These are phyloP conservation scores for Girardia tigrina DNA, from an alignment of 2,888 invertebrate species.

Conservation along the genomic window DNA sequence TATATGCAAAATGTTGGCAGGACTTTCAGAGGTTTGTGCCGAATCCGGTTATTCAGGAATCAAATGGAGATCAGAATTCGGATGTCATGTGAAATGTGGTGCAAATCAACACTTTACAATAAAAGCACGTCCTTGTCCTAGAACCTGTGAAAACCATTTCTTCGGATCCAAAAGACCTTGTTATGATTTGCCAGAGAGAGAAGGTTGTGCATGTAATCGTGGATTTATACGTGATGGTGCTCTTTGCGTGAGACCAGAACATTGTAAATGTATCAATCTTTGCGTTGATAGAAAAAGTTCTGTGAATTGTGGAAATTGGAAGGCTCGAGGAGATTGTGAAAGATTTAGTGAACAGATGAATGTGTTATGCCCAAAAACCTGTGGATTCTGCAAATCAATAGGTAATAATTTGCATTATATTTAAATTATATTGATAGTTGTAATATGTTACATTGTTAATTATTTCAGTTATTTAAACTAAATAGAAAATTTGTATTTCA, in stretches of 20 bases:
- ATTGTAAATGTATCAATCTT: slow-evolving; percentile 28
- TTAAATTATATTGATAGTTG: too few species aligned
- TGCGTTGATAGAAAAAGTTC: background rate
- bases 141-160: slow-evolving; percentile 35
- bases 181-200: slow-evolving; percentile 31
- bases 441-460: too few species aligned
- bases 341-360: slow-evolving; percentile 24
- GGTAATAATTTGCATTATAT: background rate
- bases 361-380: background rate
- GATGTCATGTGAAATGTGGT: slow-evolving; percentile 26
- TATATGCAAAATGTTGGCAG: background rate
- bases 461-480: too few species aligned
- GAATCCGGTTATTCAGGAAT: slow-evolving; percentile 27
- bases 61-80: slow-evolving; percentile 16
- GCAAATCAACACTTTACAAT: slow-evolving; percentile 27
- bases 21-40: slow-evolving; percentile 27
- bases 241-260: slow-evolving; percentile 27
- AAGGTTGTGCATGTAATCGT: slow-evolving; percentile 32
- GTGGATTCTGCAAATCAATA: slow-evolving; percentile 24
- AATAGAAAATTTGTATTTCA: too few species aligned
- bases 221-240: slow-evolving; percentile 32
- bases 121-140: slow-evolving; percentile 34
- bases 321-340: slow-evolving; percentile 17
- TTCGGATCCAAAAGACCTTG: slow-evolving; percentile 29
- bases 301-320: slow-evolving; percentile 16